phyloP scores from a whole-genome alignment of 2,113 vertebrate genomes.

The Nansenia antarctica region DNA sequence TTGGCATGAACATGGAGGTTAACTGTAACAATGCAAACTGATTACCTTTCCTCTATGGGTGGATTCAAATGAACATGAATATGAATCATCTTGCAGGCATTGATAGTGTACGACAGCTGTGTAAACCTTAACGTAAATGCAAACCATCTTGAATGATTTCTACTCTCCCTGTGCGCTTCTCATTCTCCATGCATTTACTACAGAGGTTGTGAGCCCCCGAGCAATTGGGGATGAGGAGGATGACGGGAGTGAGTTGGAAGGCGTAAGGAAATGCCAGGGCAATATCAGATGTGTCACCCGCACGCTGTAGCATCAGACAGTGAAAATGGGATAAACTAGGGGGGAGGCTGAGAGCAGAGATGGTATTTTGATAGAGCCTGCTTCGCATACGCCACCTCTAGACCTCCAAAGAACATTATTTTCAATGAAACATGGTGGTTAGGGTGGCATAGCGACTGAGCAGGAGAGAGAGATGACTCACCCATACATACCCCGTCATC shows the following conservation, averaged over 20 bases:
- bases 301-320: slow-evolving; percentile 13
- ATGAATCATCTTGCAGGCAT: background rate
- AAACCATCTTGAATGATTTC: background rate
- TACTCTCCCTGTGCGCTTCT: background rate
- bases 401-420: slow-evolving; percentile 13
- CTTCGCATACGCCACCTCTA: slow-evolving; percentile 6
- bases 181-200: background rate
- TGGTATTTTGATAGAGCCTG: slow-evolving; percentile 30
- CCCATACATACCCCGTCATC: background rate
- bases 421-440: slow-evolving; percentile 5
- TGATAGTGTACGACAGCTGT: background rate
- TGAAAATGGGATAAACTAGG: slow-evolving; percentile 22
- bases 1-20: background rate
- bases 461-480: background rate
- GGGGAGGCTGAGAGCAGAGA: slow-evolving; percentile 20
- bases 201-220: background rate
- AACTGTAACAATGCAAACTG: no score
- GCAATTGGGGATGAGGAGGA: background rate
- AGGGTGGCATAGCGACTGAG: background rate
- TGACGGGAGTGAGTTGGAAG: background rate
- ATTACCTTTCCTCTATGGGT: no score
- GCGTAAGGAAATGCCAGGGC: slow-evolving; percentile 3
- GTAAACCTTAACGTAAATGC: background rate
- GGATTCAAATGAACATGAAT: background rate
- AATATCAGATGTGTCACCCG: slow-evolving; percentile 32